A percentile compares a stretch with the other conserved stretches of the same genome.
These are phyloP conservation scores for Dinoponera quadriceps DNA, from an alignment of 1,140 invertebrate species.

Conservation along the genomic window DNA sequence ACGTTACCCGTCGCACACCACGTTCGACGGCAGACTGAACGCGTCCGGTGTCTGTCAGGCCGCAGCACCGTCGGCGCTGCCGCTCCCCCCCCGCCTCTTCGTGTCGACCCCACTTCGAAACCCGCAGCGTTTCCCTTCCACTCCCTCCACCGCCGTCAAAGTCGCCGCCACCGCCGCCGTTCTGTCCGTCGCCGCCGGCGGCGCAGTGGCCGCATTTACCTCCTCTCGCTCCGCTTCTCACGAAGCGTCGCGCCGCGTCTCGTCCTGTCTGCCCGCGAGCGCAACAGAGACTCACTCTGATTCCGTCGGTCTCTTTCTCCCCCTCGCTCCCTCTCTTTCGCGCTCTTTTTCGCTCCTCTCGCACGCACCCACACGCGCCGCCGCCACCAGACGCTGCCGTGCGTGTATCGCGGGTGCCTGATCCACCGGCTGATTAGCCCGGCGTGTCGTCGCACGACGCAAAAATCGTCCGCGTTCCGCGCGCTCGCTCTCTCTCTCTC, in stretches of 20 bases:
- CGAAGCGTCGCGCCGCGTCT: conserved; percentile 51
- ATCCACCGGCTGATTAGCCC: conserved; percentile 68
- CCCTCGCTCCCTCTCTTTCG: conserved; percentile 53
- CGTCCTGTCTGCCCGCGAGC: conserved; percentile 66
- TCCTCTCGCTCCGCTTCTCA: conserved; percentile 36
- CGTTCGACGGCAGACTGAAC: conserved; percentile 83
- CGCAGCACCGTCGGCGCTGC: conserved; percentile 79
- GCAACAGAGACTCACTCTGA: conserved; percentile 36
- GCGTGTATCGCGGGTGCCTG: conserved; percentile 27
- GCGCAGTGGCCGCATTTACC: conserved; percentile 69
- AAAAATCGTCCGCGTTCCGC: conserved; percentile 68
- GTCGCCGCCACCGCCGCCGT: conserved; percentile 27
- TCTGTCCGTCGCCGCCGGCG: conserved; percentile 29
- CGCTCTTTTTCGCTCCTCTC: conserved; percentile 53
- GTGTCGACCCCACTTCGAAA: conserved; percentile 7
- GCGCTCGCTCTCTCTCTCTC: conserved; percentile 19
- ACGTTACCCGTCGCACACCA: conserved; percentile 71
- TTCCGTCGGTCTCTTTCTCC: conserved; percentile 7
- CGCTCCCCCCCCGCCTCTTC: conserved; percentile 1
- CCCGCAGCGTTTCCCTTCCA: conserved; percentile 38
- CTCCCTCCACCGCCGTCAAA: conserved; percentile 45
- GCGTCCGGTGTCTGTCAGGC: conserved; percentile 81
- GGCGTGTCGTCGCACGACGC: conserved; percentile 68
- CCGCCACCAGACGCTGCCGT: conserved; percentile 7
- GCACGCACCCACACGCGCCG: neutral